A percentile compares a stretch with the other conserved stretches of the same genome.
Conservation (phyloP, 2,888 invertebrate genomes). For the Marasmarcha lunaedactyla region DNA sequence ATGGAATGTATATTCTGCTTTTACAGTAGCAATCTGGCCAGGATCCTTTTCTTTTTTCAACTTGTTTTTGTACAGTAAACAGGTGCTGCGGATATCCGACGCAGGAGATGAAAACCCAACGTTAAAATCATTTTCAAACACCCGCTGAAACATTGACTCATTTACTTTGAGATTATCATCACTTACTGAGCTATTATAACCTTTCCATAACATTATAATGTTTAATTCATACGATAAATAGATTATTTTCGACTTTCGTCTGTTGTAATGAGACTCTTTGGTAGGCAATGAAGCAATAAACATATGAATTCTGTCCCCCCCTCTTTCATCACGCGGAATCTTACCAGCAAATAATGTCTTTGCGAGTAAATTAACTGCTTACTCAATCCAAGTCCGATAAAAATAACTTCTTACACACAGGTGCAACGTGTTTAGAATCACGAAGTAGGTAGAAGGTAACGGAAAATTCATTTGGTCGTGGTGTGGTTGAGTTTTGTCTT, state of each 20-base stretch:
- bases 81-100: constrained; percentile 10
- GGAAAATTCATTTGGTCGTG: constrained; percentile 6
- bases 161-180: constrained; percentile 10
- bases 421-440: constrained; percentile 8
- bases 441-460: constrained; percentile 7
- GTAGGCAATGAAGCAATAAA: constrained; percentile 9
- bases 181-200: constrained; percentile 8
- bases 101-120: constrained; percentile 11
- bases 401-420: constrained; percentile 9
- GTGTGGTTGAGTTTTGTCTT: constrained; percentile 4
- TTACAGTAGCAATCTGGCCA: constrained; percentile 6
- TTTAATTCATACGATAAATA: constrained; percentile 6
- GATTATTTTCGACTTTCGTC: constrained; percentile 9
- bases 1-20: constrained; percentile 7
- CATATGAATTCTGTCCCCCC: constrained; percentile 6
- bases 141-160: constrained; percentile 9
- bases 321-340: constrained; percentile 7
- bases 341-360: constrained; percentile 8
- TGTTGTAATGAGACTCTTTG: constrained; percentile 9
- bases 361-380: constrained; percentile 9
- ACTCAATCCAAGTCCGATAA: constrained; percentile 5
- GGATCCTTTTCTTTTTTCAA: constrained; percentile 11
- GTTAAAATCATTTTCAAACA: constrained; percentile 13
- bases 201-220: constrained; percentile 6
- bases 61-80: constrained; percentile 7